Conservation (phyloP, 2,797 vertebrate species). For the Anguilla pacifica region DNA sequence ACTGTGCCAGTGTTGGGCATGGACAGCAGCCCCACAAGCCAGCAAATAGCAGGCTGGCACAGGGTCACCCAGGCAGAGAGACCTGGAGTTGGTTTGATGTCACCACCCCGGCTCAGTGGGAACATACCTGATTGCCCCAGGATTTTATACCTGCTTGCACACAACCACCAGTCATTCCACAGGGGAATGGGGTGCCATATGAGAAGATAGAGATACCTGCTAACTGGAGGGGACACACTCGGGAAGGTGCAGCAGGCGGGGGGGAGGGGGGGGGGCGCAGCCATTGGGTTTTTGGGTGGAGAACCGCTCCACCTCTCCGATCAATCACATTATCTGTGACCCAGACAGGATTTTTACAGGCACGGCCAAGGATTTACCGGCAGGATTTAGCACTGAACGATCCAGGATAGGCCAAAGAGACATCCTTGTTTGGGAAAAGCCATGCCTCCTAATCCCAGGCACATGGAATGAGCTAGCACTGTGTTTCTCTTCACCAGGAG, state of each 20-base stretch:
- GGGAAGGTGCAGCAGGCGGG: background rate
- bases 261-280: background rate
- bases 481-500: background rate
- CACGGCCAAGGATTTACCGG: background rate
- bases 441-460: background rate
- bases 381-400: background rate
- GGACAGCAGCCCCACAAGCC: too few species aligned
- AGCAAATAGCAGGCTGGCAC: too few species aligned
- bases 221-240: background rate
- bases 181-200: background rate
- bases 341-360: slow-evolving; percentile 17
- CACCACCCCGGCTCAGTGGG: too few species aligned
- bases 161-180: background rate
- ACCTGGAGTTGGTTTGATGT: too few species aligned
- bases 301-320: background rate
- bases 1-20: too few species aligned
- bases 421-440: background rate
- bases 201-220: background rate
- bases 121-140: background rate
- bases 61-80: too few species aligned
- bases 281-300: background rate
- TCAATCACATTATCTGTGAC: slow-evolving; percentile 22
- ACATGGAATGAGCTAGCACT: background rate
- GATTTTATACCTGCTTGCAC: background rate
- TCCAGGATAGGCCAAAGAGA: background rate